Evolutionary conservation across 2,888 invertebrate genomes (phyloP), one percentile per base, ranked within the genome.

Genomic region (Augiades crinisus): DNA sequence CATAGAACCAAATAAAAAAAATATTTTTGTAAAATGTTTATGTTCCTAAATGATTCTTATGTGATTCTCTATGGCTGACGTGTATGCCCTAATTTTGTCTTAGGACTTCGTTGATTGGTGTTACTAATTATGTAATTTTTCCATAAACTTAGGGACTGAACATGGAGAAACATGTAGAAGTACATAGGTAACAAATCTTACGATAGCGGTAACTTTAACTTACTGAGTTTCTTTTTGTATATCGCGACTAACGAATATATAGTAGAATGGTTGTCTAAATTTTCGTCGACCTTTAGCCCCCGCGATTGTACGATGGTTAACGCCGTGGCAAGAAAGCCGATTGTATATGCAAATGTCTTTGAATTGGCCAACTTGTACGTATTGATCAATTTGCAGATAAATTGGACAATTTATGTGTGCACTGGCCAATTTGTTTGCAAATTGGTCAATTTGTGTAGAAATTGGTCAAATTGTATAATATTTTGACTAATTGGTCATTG

Each of bases 21-120:
- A 75, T 79, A 79, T 81, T 83, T 81, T 80, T 81, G 75, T 79
- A 72, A 67, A 65, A 64, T 60, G 56, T 68, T 73, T 75, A 75
- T 78, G 83, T 83, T 83, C 83, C 83, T 83, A 78, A 64, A 63
- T 63, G 63, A 68, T 63, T 68, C 56, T 67, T 64, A 66, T 70
- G 70, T 69, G 67, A 69, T 70, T 65, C 55, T 63, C 63, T 59
- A 56, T 61, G 63, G 59, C 56, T 61, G 62, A 62, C 44, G 55
- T 50, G 60, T 47, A 37, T 54, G 56, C 55, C 47, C 55, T 54
- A 52, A 53, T 61, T 59, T 59, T 64, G 63, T 56, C 6, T 22
- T 41, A 24, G 24, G 21, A 10, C 10, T 37, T 16, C 10, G 12
- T 37, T 24, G 21, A 47, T 47, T 38, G 37, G 47, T 52, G 21